Evolutionary conservation across 2,888 invertebrate species (phyloP).

Genomic region (Hypena proboscidalis): DNA sequence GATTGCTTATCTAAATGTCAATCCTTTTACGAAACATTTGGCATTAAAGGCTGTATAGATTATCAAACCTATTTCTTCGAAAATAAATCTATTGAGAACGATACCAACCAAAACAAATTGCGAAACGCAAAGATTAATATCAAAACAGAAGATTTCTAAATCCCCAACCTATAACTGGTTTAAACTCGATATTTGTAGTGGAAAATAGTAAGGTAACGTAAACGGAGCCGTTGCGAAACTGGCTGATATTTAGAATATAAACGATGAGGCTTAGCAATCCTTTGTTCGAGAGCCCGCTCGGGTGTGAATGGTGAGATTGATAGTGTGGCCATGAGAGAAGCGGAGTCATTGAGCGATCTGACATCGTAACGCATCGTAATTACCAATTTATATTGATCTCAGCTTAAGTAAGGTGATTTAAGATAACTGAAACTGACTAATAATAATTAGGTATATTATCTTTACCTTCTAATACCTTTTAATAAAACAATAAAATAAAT

Average conservation of each 20-base stretch:
- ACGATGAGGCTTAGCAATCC: conserved; percentile 52
- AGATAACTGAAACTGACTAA: no score
- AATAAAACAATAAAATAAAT: no score
- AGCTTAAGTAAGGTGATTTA: no score
- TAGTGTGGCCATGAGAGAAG: conserved; percentile 36
- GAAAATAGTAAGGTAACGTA: conserved; percentile 31
- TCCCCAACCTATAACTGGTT: conserved; percentile 1
- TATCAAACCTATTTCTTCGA: no score
- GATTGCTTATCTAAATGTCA: no score
- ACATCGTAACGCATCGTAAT: no score
- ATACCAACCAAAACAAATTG: conserved; percentile 5
- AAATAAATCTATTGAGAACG: no score
- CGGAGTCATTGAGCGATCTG: no score
- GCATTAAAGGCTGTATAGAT: no score
- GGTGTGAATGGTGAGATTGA: conserved; percentile 33
- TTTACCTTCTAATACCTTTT: no score
- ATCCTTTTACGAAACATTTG: no score
- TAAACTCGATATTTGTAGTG: conserved; percentile 18
- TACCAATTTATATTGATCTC: conserved; percentile 20
- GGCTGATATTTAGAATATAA: conserved; percentile 60
- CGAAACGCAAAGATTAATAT: conserved; percentile 3
- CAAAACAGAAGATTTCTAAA: conserved; percentile 6
- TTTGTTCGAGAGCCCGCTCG: conserved; percentile 50
- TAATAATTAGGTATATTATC: no score
- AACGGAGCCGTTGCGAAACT: conserved; percentile 35